Base-by-base conservation (phyloP, 2,113 vertebrate species). In the Glareola pratincola region DNA sequence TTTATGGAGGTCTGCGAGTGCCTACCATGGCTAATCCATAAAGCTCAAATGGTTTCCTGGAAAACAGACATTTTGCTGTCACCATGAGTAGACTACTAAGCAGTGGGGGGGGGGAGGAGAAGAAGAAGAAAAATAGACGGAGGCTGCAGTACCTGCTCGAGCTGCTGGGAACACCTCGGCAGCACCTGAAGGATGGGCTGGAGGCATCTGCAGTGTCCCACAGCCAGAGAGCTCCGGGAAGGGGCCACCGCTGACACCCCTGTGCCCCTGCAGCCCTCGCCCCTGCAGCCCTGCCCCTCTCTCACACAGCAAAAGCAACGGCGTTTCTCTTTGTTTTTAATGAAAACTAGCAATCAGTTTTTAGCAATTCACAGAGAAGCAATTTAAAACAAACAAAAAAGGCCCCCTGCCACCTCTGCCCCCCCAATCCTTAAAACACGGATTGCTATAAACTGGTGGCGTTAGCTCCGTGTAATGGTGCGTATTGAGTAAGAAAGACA, bases 21-120 rank as follows among this genome's bases (percentile, higher is more conserved):
- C 88, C 96, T 57, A 57, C 94, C 76, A 10, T 50, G 77, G 79
- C 94, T 78, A 91, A 97, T 97, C 94, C 96, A 94, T 96, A 95
- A 87, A 81, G 84, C 93, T 96, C 94, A 88, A 91, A 97, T 6
- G 45, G 86, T 90, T 13, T 96, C 88, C 90, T 96, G 86, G 86
- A 94, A 97, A 97, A 95, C 88, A 95, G 92, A 94, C 83, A 60
- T 86, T 91, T 56, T 53, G 73, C 51, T 95, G 86, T 94, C 92
- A 89, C 73, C 92, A 89, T 48, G 92, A 94, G 92, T 91, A 94
- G 95, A 96, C 83, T 96, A 3, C 92, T 81, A 94, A 96, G 73
- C 85, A 95, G 92, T 0, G 37, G 29, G 30, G 27, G 2, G 0
- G 37, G 29, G 30, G 27, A 2, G 0, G 3, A 29, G 22, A 43